A percentile compares a stretch with the other conserved stretches of the same genome.
phyloP scores from a whole-genome alignment of 2,113 vertebrate genomes.

The Egretta garzetta region DNA sequence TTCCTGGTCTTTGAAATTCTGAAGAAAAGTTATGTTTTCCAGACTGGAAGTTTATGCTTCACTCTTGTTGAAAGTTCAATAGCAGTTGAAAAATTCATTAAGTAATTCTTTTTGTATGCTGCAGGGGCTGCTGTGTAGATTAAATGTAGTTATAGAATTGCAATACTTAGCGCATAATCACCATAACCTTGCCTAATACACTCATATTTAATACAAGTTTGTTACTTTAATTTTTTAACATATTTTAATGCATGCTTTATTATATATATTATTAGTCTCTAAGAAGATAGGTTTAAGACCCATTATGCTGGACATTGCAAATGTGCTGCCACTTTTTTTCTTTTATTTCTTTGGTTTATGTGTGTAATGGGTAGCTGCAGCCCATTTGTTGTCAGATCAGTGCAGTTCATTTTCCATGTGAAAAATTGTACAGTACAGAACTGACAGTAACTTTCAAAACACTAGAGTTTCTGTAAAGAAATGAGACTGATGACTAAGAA shows the following conservation, averaged over 20 bases:
- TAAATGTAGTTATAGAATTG: neutral
- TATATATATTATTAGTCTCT: neutral
- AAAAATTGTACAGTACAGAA: neutral
- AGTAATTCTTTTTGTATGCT: neutral
- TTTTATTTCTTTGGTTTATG: neutral
- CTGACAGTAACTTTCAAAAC: neutral
- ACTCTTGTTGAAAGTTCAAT: neutral
- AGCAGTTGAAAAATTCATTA: neutral
- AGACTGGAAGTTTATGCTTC: neutral
- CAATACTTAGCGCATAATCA: neutral
- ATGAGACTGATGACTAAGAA: neutral
- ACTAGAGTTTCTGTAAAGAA: neutral
- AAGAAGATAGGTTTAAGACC: neutral
- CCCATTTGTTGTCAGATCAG: neutral
- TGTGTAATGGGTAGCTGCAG: neutral
- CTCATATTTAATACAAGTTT: neutral
- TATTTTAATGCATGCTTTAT: neutral
- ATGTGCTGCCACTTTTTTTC: neutral
- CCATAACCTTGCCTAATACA: neutral
- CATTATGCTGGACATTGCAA: neutral
- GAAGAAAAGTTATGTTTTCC: neutral
- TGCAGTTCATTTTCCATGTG: neutral
- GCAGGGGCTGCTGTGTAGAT: neutral
- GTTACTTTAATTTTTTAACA: neutral
- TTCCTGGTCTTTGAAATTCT: neutral